Conservation (phyloP, 2,888 invertebrate genomes). For the Lutraria lutraria region DNA sequence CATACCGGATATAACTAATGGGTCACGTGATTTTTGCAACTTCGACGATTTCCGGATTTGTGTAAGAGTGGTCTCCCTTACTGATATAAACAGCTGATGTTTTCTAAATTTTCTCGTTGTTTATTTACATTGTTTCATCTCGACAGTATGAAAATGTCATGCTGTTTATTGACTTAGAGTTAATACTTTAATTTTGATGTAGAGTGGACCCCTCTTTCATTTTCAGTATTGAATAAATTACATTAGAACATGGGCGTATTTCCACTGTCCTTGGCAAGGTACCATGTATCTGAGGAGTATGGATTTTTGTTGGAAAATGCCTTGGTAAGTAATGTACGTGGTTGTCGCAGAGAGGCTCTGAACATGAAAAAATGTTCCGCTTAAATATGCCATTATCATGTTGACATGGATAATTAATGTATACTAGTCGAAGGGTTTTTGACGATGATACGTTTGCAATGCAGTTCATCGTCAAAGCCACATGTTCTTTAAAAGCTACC, state of each 20-base stretch:
- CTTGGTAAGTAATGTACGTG: constrained; percentile 40
- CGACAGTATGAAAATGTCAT: neutral
- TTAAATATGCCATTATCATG: neutral
- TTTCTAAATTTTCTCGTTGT: neutral
- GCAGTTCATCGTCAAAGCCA: no score
- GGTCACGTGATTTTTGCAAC: constrained; percentile 51
- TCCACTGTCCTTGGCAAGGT: constrained; percentile 35
- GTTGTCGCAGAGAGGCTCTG: neutral
- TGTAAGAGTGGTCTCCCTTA: constrained; percentile 34
- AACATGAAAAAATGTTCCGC: neutral
- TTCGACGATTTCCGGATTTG: constrained; percentile 26
- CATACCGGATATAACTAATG: constrained; percentile 44
- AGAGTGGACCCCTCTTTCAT: no score
- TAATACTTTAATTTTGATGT: no score
- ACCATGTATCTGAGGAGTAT: constrained; percentile 47
- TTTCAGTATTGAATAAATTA: neutral
- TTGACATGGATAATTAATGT: neutral
- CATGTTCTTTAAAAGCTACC: no score
- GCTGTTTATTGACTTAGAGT: no score
- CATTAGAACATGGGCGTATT: constrained; percentile 38
- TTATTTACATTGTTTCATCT: neutral
- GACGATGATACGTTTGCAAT: neutral
- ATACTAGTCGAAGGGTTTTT: neutral
- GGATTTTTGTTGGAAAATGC: constrained; percentile 59
- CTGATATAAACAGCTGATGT: neutral